phyloP scores from a whole-genome alignment of 2,113 vertebrate species.

The Octodon degus region DNA sequence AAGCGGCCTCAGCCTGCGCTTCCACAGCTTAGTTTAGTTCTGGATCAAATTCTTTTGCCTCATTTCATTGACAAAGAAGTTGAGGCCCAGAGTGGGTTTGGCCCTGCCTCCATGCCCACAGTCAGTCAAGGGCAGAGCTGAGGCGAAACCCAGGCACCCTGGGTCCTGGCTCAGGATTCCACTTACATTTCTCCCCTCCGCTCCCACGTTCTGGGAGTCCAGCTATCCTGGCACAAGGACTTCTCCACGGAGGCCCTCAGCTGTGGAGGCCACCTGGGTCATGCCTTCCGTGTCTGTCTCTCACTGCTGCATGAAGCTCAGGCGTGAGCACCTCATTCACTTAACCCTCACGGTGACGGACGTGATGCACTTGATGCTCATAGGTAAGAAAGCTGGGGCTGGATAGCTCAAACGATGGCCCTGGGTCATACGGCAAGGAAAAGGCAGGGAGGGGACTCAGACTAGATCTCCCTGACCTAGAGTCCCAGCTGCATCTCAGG shows the following conservation, averaged over 20 bases:
- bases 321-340: not conserved
- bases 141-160: not conserved
- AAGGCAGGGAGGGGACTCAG: not conserved
- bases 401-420: not conserved
- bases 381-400: not conserved
- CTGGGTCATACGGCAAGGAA: not conserved
- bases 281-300: not conserved
- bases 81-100: not conserved
- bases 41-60: not conserved
- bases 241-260: not conserved
- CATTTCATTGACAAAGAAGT: not conserved
- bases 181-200: not conserved
- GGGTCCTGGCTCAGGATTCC: not conserved
- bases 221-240: not conserved
- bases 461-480: not conserved
- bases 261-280: not conserved
- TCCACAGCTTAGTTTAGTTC: not conserved
- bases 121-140: not conserved
- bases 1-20: not conserved
- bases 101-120: not conserved
- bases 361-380: not conserved
- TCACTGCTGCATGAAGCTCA: not conserved
- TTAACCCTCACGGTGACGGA: not conserved
- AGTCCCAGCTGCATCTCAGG: not conserved
- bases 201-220: not conserved